A percentile compares a stretch with the other conserved stretches of the same genome.
Evolutionary conservation across 2,888 invertebrate genomes (phyloP).

Genomic region (Cosmorhoe ocellata): DNA sequence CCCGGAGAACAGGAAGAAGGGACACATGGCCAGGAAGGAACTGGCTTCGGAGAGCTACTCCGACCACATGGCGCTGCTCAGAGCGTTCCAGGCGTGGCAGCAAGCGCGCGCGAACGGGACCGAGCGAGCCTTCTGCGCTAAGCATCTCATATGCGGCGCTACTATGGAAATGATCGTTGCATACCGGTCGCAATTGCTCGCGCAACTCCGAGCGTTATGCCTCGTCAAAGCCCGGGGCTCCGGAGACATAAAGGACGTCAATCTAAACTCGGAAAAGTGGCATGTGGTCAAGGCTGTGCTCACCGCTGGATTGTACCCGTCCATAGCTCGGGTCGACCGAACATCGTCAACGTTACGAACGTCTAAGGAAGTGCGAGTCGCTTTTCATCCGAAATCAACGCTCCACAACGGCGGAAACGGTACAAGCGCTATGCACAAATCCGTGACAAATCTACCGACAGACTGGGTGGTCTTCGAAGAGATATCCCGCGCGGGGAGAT

Average conservation of each 20-base stretch:
- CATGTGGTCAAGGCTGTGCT: constrained; percentile 95
- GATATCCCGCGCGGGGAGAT: constrained; percentile 86
- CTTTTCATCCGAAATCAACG: constrained; percentile 84
- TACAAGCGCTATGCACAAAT: constrained; percentile 53
- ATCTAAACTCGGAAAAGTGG: constrained; percentile 93
- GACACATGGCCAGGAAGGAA: constrained; percentile 84
- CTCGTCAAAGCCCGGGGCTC: constrained; percentile 85
- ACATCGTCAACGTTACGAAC: constrained; percentile 84
- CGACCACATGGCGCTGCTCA: constrained; percentile 93
- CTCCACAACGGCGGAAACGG: constrained; percentile 80
- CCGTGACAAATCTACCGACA: constrained; percentile 81
- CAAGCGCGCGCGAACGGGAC: constrained; percentile 83
- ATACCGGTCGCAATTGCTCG: constrained; percentile 91
- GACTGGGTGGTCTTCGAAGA: constrained; percentile 96
- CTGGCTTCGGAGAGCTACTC: constrained; percentile 90
- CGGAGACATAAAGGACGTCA: constrained; percentile 83
- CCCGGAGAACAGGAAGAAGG: constrained; percentile 84
- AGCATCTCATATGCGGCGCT: constrained; percentile 89
- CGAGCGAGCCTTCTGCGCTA: constrained; percentile 87
- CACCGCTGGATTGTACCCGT: constrained; percentile 94
- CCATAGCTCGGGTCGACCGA: constrained; percentile 88
- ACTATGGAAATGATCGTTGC: constrained; percentile 96
- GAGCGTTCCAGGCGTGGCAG: constrained; percentile 89
- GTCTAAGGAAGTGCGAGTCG: constrained; percentile 81
- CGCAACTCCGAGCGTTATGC: constrained; percentile 89